Evolutionary conservation across 2,113 vertebrate genomes (phyloP).

Genomic region (Addax nasomaculatus): DNA sequence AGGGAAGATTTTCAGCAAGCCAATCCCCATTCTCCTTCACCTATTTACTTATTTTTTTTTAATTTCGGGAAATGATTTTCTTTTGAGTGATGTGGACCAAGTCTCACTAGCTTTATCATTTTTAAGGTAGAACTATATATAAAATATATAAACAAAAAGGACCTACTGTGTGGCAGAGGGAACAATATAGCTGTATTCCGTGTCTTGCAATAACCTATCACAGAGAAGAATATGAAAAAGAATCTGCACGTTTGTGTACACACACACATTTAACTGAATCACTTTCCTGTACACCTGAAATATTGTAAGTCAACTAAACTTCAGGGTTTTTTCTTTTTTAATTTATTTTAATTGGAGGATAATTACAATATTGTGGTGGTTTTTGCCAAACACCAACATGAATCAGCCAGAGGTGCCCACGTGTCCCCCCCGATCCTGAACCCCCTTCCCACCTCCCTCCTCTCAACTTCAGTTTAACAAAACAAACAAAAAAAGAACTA

Average conservation of each 20-base stretch:
- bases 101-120: background rate
- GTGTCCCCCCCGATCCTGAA: background rate
- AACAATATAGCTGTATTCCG: background rate
- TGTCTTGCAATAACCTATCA: background rate
- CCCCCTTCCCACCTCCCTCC: background rate
- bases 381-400: background rate
- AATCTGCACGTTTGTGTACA: background rate
- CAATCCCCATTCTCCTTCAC: background rate
- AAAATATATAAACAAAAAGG: background rate
- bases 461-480: background rate
- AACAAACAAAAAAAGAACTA: background rate
- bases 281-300: background rate
- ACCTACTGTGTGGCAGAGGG: background rate
- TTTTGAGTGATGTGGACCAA: constrained; percentile 13
- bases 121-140: background rate
- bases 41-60: background rate
- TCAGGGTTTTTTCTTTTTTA: background rate
- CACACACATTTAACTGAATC: background rate
- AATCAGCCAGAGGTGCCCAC: background rate
- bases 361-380: background rate
- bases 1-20: constrained; percentile 4
- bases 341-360: background rate
- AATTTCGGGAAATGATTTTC: constrained; percentile 4
- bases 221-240: background rate
- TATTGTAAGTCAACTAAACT: background rate